phyloP scores from a whole-genome alignment of 1,140 invertebrate species.

The Leptopilina clavipes region DNA sequence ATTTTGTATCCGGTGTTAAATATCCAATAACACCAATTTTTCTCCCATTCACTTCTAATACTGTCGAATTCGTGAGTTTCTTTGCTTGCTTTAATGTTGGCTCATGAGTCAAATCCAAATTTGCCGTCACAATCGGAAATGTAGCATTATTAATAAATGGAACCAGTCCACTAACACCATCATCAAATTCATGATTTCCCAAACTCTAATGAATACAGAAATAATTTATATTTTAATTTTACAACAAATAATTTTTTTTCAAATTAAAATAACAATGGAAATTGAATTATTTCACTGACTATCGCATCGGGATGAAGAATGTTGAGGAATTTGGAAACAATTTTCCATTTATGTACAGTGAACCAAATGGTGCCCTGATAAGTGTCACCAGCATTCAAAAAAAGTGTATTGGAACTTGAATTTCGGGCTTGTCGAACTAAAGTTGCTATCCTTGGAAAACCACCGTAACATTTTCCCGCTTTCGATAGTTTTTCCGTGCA shows the following conservation, averaged over 20 bases:
- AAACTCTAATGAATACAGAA: too few species aligned
- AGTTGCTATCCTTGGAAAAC: constrained; percentile 84
- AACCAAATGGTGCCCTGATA: constrained; percentile 92
- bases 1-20: constrained; percentile 88
- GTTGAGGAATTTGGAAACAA: constrained; percentile 86
- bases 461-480: too few species aligned
- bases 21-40: constrained; percentile 93
- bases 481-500: too few species aligned
- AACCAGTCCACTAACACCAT: constrained; percentile 84
- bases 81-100: constrained; percentile 75
- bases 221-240: too few species aligned
- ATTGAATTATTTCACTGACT: too few species aligned
- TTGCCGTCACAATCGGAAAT: constrained; percentile 86
- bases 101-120: constrained; percentile 83
- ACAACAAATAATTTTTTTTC: too few species aligned
- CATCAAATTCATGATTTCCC: constrained; percentile 96
- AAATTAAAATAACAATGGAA: too few species aligned
- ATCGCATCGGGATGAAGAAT: constrained; percentile 86
- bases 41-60: constrained; percentile 78
- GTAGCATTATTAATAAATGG: constrained; percentile 80
- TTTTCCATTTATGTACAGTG: constrained; percentile 84
- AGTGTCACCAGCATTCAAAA: constrained; percentile 88
- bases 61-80: constrained; percentile 79
- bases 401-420: constrained; percentile 38
- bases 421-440: constrained; percentile 72